Evolutionary conservation across 1,140 invertebrate genomes (phyloP), one percentile per base, ranked within the genome.

Genomic region (Euura saliciscinereae): DNA sequence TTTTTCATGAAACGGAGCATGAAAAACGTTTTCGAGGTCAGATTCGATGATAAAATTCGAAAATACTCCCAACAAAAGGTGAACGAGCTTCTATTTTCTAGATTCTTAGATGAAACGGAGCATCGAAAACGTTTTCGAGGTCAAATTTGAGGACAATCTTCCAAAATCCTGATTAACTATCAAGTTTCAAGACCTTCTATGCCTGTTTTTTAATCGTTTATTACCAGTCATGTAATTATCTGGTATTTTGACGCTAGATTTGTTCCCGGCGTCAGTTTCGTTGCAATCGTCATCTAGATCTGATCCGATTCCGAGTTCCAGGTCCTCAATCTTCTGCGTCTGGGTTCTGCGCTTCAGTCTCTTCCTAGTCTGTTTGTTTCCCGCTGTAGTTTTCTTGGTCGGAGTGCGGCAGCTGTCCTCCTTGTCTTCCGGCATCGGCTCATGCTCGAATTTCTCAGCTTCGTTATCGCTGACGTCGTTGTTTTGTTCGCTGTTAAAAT

Each of bases 201-300:
- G 28, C 28, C 0, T 28, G 28, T 28, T 28, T 28, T 28, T 28
- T 1, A 28, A 28, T 28, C 28, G 28, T 28, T 28, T 28, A 28
- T 77, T 73, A 86, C 85, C 86, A 72, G 83, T 84, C 82, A 86
- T 87, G 72, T 87, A 87, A 79, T 87, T 87, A 71, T 88, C 85
- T n/a, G 85, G 82, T 73, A 86, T 84, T 73, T 85, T 86, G 2
- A 81, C 45, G 51, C 77, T 80, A 73, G 46, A 70, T 71, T 84
- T 85, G 28, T 28, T 28, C 28, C 28, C 28, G 4, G 74, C 42
- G 73, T 71, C 68, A 42, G 70, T 46, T 67, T 76, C 77, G 69
- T 70, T 79, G 1, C 80, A 74, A 10, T 81, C 78, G 44, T 82
- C 78, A 7, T 80, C 77, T 11, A 79, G 71, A 64, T 83, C 77